Conservation (phyloP, 2,113 vertebrate species). For the Ameiurus melas region DNA sequence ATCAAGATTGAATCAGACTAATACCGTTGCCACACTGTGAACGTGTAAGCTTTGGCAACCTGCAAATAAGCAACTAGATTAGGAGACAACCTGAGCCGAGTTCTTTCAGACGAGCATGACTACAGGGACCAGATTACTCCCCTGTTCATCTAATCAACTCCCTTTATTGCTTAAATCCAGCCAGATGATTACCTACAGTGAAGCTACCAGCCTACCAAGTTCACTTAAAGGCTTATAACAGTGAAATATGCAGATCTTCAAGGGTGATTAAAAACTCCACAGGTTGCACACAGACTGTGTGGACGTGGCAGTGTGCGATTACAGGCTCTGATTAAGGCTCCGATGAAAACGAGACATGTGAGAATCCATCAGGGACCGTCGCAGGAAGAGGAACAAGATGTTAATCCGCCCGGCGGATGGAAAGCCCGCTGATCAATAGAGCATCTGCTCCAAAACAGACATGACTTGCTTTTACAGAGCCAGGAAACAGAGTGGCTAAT, state of each 20-base stretch:
- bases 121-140: constrained; percentile 25
- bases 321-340: constrained; percentile 7
- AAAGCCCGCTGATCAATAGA: constrained; percentile 34
- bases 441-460: constrained; percentile 26
- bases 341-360: not conserved
- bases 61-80: constrained; percentile 3
- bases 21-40: not conserved
- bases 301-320: not conserved
- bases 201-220: constrained; percentile 7
- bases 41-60: not conserved
- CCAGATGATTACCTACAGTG: not conserved
- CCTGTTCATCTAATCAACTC: constrained; percentile 29
- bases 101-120: constrained; percentile 3
- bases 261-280: not conserved
- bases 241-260: not conserved
- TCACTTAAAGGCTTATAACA: not conserved
- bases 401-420: constrained; percentile 36
- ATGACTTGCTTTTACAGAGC: not conserved
- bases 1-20: not conserved
- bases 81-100: not conserved
- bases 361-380: constrained; percentile 37
- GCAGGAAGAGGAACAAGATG: constrained; percentile 39
- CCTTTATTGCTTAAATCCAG: not conserved
- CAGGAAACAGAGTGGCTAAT: constrained; percentile 26
- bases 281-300: not conserved